Percentiles rank a stretch among this genome's conserved stretches.
These are phyloP conservation scores for Rhagium mordax DNA, from an alignment of 2,888 invertebrate species.

Conservation along the genomic window DNA sequence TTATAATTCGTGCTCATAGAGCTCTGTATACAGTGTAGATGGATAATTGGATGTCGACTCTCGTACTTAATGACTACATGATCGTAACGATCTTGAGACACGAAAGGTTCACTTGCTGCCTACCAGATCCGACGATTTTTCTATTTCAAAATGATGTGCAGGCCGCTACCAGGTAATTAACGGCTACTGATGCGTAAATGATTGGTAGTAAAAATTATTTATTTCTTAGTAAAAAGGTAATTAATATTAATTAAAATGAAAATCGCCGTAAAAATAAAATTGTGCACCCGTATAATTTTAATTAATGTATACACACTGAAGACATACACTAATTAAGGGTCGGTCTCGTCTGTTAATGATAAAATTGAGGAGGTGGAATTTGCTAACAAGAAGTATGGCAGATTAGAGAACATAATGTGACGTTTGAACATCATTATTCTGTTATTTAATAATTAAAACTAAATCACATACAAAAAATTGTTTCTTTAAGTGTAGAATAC, in stretches of 20 bases:
- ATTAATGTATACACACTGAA: neutral
- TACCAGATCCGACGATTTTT: constrained; percentile 37
- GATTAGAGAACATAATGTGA: constrained; percentile 2
- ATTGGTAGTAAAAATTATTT: constrained; percentile 61
- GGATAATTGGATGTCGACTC: constrained; percentile 60
- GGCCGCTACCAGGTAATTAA: constrained; percentile 57
- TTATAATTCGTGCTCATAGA: constrained; percentile 57
- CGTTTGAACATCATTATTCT: neutral
- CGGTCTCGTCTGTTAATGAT: neutral
- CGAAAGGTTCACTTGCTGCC: constrained; percentile 53
- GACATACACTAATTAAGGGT: neutral
- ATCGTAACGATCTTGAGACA: constrained; percentile 60
- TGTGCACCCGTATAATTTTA: constrained; percentile 24
- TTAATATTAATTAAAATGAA: constrained; percentile 54
- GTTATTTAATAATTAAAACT: neutral
- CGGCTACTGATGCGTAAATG: constrained; percentile 62
- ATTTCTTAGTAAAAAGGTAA: constrained; percentile 50
- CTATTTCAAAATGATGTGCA: constrained; percentile 44
- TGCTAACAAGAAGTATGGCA: constrained; percentile 2
- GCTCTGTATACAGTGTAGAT: constrained; percentile 53
- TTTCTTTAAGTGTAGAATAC: too few species aligned
- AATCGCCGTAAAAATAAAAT: constrained; percentile 40
- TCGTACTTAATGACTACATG: constrained; percentile 60
- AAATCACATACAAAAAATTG: too few species aligned
- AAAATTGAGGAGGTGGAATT: neutral